These are phyloP conservation scores for Raillietiella orientalis DNA, from an alignment of 2,888 invertebrate genomes.

Conservation along the genomic window DNA sequence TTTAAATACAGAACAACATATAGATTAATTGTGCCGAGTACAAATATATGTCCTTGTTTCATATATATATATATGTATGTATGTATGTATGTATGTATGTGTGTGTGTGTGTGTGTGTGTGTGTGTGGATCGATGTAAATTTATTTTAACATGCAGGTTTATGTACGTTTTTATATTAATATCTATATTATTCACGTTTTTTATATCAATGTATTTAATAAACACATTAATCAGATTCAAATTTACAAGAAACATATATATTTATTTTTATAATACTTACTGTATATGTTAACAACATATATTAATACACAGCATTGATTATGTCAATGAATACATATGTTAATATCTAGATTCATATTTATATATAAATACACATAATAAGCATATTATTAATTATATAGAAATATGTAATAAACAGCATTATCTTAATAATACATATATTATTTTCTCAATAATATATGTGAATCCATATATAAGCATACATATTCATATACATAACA, in stretches of 20 bases:
- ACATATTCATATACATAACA: no score
- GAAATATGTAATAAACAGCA: no score
- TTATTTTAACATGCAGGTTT: conserved; percentile 3
- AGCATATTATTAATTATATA: no score
- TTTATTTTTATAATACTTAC: conserved; percentile 4
- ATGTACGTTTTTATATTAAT: conserved; percentile 4
- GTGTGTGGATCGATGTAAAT: conserved; percentile 1
- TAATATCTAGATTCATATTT: no score
- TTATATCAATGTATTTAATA: neutral
- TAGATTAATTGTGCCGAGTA: conserved; percentile 1
- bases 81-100: neutral
- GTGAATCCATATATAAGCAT: no score
- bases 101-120: neutral
- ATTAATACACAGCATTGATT: no score
- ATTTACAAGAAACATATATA: conserved; percentile 1
- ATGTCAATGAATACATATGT: no score
- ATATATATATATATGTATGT: conserved; percentile 1
- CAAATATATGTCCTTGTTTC: conserved; percentile 2
- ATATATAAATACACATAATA: no score
- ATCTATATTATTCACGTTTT: conserved; percentile 3
- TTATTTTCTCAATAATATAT: no score
- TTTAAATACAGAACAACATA: conserved; percentile 1
- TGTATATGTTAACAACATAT: conserved; percentile 2
- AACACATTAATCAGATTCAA: neutral
- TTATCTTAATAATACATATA: no score